Conservation (phyloP, 2,888 invertebrate species). For the Carcina quercana region DNA sequence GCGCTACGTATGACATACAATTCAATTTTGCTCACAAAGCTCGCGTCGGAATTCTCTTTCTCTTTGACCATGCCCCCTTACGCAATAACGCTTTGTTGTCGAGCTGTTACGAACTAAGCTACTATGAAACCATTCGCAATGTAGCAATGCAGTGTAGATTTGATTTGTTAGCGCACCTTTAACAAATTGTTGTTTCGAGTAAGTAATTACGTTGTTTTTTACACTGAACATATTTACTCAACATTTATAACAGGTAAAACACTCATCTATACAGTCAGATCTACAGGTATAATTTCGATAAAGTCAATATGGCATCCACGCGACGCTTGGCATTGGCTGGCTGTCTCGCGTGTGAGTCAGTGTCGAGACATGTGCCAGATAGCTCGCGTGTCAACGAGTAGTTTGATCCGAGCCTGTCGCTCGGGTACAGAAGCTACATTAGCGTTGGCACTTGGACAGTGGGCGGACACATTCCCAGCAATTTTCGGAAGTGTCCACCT, state of each 20-base stretch:
- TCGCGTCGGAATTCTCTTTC: conserved; percentile 59
- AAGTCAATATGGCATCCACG: conserved; percentile 3
- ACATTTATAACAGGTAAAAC: too few relatives aligned
- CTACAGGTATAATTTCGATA: too few relatives aligned
- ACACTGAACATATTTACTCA: background rate
- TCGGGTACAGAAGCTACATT: conserved; percentile 21
- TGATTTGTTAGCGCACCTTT: too few relatives aligned
- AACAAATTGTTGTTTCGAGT: background rate
- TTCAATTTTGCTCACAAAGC: conserved; percentile 67
- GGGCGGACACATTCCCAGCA: conserved; percentile 34
- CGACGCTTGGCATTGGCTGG: conserved; percentile 2
- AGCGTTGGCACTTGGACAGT: conserved; percentile 41
- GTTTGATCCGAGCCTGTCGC: conserved; percentile 34
- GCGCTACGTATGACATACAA: conserved; percentile 66
- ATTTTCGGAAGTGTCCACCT: conserved; percentile 52
- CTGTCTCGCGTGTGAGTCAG: conserved; percentile 22
- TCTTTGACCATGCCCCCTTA: conserved; percentile 56
- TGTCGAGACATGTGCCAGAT: conserved; percentile 29
- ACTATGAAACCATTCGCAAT: too few relatives aligned
- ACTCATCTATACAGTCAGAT: too few relatives aligned
- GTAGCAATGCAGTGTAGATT: too few relatives aligned
- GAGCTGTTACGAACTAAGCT: too few relatives aligned
- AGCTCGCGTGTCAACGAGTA: conserved; percentile 30
- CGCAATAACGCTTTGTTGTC: conserved; percentile 51
- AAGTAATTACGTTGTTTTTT: background rate